A percentile compares a stretch with the other conserved stretches of the same genome.
Conservation (phyloP, 2,888 invertebrate genomes). For the Eupithecia subumbrata region DNA sequence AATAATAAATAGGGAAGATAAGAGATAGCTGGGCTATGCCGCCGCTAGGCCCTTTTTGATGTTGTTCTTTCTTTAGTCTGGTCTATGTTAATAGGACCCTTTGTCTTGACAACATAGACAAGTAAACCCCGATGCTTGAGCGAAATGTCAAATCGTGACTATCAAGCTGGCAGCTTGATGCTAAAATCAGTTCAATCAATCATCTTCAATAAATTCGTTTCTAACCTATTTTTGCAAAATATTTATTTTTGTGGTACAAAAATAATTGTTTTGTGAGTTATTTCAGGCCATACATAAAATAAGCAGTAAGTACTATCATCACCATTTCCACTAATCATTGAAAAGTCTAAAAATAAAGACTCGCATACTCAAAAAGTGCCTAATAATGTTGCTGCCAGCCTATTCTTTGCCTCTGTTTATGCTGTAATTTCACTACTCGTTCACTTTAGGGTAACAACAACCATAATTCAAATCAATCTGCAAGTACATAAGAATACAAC, state of each 20-base stretch:
- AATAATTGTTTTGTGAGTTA: constrained; percentile 25
- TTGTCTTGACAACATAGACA: constrained; percentile 3
- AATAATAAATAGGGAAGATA: too few species aligned
- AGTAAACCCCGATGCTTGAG: neutral
- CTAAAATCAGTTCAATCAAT: constrained; percentile 3
- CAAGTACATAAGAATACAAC: neutral
- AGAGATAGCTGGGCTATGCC: neutral
- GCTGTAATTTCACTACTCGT: neutral
- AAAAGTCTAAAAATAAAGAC: neutral
- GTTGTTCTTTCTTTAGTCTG: neutral
- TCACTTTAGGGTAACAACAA: neutral
- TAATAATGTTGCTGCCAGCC: constrained; percentile 13
- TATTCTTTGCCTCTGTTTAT: neutral
- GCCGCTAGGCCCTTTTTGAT: neutral
- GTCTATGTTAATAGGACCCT: neutral
- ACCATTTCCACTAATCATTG: neutral
- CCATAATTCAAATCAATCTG: neutral
- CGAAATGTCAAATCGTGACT: neutral
- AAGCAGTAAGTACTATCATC: constrained; percentile 17
- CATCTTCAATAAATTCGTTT: constrained; percentile 1
- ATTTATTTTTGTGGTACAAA: constrained; percentile 29
- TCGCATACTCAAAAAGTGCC: constrained; percentile 17
- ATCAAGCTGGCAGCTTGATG: constrained; percentile 1
- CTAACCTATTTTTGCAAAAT: constrained; percentile 38
- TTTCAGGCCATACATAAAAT: constrained; percentile 1